Percentiles rank a stretch among this genome's conserved stretches.
Evolutionary conservation across 2,797 vertebrate species (phyloP).

Genomic region (Molossus molossus): DNA sequence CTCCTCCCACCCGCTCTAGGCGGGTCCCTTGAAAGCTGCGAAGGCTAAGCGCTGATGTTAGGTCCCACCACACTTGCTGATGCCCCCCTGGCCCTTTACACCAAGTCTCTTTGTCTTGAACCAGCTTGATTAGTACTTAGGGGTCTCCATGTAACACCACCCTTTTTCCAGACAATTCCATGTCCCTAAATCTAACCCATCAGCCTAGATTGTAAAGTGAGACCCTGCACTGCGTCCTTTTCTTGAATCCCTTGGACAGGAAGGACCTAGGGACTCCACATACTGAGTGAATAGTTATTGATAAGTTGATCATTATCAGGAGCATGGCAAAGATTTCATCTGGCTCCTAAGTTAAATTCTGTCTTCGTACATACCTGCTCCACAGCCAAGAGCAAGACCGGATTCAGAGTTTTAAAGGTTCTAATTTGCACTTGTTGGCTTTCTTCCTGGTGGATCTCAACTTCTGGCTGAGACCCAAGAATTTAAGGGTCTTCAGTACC

Average conservation of each 20-base stretch:
- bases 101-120: neutral
- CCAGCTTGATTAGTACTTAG: neutral
- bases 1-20: neutral
- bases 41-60: neutral
- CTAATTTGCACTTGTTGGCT: slow-evolving; percentile 68
- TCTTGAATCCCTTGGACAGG: neutral
- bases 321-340: slow-evolving; percentile 35
- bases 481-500: slow-evolving; percentile 72
- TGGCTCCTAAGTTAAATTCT: neutral
- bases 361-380: neutral
- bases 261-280: neutral
- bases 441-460: slow-evolving; percentile 70
- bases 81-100: neutral
- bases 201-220: neutral
- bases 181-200: neutral
- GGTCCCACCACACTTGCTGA: neutral
- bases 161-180: neutral
- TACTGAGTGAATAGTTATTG: neutral
- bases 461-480: slow-evolving; percentile 67
- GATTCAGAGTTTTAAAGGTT: slow-evolving; percentile 50
- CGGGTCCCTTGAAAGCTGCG: neutral
- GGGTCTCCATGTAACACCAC: neutral
- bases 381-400: neutral
- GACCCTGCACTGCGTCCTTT: neutral
- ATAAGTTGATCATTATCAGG: slow-evolving; percentile 12